Evolutionary conservation across 2,113 vertebrate species (phyloP).

Genomic region (Emydura subglobosa): DNA sequence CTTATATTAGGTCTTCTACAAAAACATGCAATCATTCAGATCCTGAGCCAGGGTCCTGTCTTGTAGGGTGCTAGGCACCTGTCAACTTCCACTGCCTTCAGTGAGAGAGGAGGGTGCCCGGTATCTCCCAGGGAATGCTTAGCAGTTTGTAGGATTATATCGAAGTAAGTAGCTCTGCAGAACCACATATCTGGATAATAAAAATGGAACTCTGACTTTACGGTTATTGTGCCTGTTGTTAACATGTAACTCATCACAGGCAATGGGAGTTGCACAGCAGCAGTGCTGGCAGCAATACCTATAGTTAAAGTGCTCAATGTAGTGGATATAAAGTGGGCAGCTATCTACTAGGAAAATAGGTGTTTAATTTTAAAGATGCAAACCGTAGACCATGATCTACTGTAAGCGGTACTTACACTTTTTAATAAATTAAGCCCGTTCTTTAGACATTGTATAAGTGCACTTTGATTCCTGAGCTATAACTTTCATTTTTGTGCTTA

Average conservation of each 20-base stretch:
- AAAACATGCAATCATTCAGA: not conserved
- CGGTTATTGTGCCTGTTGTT: not conserved
- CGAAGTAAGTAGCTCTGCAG: not conserved
- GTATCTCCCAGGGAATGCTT: slow-evolving; percentile 1
- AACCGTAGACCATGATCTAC: slow-evolving; percentile 15
- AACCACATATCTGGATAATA: not conserved
- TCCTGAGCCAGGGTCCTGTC: not conserved
- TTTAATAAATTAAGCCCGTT: not conserved
- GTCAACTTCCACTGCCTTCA: not conserved
- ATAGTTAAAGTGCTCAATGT: not conserved
- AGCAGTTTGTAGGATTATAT: slow-evolving; percentile 2
- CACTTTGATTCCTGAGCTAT: not conserved
- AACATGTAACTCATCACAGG: not conserved
- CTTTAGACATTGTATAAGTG: not conserved
- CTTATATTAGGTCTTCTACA: not conserved
- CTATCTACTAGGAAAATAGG: not conserved
- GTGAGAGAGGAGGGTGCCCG: not conserved
- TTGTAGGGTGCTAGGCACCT: fast-evolving
- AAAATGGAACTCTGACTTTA: not conserved
- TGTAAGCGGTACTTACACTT: not conserved
- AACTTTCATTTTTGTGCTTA: slow-evolving; percentile 5
- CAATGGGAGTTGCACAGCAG: not conserved
- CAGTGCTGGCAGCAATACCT: not conserved
- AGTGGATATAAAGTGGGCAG: not conserved
- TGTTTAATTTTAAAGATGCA: slow-evolving; percentile 22